Conservation (phyloP, 2,888 invertebrate genomes). For the Teleiodes luculella region DNA sequence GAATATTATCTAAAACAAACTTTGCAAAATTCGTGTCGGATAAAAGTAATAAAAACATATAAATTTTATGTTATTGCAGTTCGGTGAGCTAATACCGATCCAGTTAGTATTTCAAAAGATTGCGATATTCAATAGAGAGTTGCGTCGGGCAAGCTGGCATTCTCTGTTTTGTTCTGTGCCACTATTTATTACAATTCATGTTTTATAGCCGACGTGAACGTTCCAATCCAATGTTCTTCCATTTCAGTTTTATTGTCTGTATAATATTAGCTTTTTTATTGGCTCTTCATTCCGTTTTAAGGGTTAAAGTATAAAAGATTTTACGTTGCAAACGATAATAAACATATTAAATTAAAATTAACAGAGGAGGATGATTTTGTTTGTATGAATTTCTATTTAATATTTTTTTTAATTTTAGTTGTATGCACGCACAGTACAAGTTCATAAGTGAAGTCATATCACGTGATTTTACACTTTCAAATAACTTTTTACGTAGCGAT, state of each 20-base stretch:
- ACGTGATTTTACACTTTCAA: too few relatives aligned
- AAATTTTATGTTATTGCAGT: conserved; percentile 47
- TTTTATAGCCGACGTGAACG: conserved; percentile 20
- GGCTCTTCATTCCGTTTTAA: conserved; percentile 13
- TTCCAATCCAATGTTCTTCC: conserved; percentile 16
- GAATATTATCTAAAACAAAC: not conserved
- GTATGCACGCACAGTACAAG: too few relatives aligned
- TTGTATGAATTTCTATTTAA: too few relatives aligned
- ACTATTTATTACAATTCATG: conserved; percentile 30
- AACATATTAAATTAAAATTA: too few relatives aligned
- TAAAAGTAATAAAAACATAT: conserved; percentile 27
- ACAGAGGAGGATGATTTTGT: too few relatives aligned
- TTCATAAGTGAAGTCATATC: too few relatives aligned
- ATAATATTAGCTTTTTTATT: conserved; percentile 15
- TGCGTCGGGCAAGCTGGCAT: conserved; percentile 43
- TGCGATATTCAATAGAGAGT: conserved; percentile 57
- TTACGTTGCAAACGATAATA: conserved; percentile 3
- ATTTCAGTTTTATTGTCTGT: conserved; percentile 19
- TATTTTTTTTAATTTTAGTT: too few relatives aligned
- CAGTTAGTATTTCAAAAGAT: conserved; percentile 65
- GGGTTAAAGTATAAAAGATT: conserved; percentile 9
- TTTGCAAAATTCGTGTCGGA: conserved; percentile 10
- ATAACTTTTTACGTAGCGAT: too few relatives aligned
- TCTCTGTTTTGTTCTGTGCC: conserved; percentile 38
- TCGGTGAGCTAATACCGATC: conserved; percentile 53